Percentiles rank a stretch among this genome's conserved stretches.
Evolutionary conservation across 1,140 invertebrate species (phyloP).

Genomic region (Armadillidium nasatum): DNA sequence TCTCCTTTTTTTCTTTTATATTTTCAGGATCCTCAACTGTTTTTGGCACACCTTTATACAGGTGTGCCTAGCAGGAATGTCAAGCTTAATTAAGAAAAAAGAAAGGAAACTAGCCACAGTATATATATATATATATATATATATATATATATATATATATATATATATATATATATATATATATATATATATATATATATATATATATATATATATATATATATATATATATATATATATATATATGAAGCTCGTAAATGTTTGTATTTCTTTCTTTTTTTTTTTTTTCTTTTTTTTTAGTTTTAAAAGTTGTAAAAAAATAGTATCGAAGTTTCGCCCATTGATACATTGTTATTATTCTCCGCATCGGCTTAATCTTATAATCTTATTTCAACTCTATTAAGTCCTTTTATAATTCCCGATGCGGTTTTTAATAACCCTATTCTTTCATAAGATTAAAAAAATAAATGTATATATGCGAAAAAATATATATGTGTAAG

Average conservation of each 20-base stretch:
- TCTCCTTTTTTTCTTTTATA: too few species aligned
- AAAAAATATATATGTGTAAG: background rate
- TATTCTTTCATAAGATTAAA: background rate
- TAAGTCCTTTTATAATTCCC: background rate
- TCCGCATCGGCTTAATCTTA: background rate
- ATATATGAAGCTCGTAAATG: background rate
- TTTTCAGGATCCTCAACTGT: too few species aligned
- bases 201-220: constrained; percentile 15
- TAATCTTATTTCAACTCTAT: background rate
- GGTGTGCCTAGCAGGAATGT: too few species aligned
- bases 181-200: background rate
- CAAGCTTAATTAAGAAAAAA: too few species aligned
- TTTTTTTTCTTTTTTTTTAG: too few species aligned
- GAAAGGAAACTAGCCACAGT: too few species aligned
- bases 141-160: background rate
- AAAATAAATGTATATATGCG: background rate
- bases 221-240: background rate
- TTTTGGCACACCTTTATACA: too few species aligned
- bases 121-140: constrained; percentile 4
- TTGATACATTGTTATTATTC: background rate
- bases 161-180: background rate
- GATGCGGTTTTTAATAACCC: background rate
- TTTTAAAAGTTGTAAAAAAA: too few species aligned
- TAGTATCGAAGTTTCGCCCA: too few species aligned
- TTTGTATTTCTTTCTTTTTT: too few species aligned